phyloP scores from a whole-genome alignment of 2,113 vertebrate genomes.

The Narcine bancroftii region DNA sequence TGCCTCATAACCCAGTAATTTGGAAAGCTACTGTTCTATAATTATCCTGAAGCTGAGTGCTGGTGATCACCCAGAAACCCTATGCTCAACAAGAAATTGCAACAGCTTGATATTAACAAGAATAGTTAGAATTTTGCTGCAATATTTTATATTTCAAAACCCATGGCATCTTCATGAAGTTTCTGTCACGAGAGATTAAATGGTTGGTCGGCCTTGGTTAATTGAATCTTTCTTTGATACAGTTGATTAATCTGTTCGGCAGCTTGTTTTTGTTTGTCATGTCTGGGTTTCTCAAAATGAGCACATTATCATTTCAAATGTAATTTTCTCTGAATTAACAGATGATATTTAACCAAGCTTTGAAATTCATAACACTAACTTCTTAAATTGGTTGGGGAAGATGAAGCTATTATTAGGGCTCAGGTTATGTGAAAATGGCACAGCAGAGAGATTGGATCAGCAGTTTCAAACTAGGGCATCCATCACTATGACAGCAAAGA shows the following conservation, averaged over 20 bases:
- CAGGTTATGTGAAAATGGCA: slow-evolving; percentile 21
- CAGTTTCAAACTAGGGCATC: slow-evolving; percentile 23
- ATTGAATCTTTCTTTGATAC: slow-evolving; percentile 34
- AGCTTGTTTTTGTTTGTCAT: slow-evolving; percentile 28
- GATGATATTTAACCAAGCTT: slow-evolving; percentile 21
- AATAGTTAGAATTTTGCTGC: neutral
- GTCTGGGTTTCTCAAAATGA: slow-evolving; percentile 11
- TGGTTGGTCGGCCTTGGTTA: slow-evolving; percentile 24
- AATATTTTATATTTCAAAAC: neutral
- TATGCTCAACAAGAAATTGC: neutral
- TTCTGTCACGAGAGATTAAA: slow-evolving; percentile 28
- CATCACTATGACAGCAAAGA: slow-evolving; percentile 28
- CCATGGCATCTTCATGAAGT: slow-evolving; percentile 4
- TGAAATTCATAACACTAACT: slow-evolving; percentile 34
- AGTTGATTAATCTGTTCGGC: slow-evolving; percentile 33
- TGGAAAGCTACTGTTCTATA: neutral
- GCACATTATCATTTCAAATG: slow-evolving; percentile 37
- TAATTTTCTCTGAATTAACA: slow-evolving; percentile 36
- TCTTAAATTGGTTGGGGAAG: slow-evolving; percentile 33
- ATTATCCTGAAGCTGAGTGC: neutral
- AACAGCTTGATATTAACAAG: neutral
- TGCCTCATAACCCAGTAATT: neutral
- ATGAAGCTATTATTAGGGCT: slow-evolving; percentile 34
- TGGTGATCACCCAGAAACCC: neutral
- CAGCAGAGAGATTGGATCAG: slow-evolving; percentile 19